Evolutionary conservation across 1,140 invertebrate species (phyloP).

Genomic region (Heliconius congener): DNA sequence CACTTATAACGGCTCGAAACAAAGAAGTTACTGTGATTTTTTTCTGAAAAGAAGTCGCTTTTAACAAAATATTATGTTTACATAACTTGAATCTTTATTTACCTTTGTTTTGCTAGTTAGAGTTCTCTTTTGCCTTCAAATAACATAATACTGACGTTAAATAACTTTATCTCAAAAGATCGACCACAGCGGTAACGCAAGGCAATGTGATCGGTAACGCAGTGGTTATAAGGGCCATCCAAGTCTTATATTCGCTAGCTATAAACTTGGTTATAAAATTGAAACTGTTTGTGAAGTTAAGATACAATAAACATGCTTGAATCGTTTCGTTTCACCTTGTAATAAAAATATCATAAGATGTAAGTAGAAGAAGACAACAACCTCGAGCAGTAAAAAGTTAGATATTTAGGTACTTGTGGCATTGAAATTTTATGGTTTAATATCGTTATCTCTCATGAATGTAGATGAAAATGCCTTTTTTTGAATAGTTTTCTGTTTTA

Average conservation of each 20-base stretch:
- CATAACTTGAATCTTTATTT: constrained; percentile 37
- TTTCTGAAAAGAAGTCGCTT: constrained; percentile 31
- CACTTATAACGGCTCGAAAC: constrained; percentile 20
- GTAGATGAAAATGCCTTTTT: constrained; percentile 25
- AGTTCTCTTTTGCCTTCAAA: constrained; percentile 24
- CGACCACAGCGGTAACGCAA: background rate
- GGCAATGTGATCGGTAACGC: background rate
- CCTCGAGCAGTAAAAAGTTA: constrained; percentile 46
- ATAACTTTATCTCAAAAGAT: constrained; percentile 22
- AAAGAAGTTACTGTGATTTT: constrained; percentile 31
- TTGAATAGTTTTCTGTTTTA: constrained; percentile 20
- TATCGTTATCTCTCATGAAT: constrained; percentile 41
- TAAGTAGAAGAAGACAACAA: constrained; percentile 57
- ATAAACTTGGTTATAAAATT: constrained; percentile 45
- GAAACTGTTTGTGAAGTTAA: constrained; percentile 53
- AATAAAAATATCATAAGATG: constrained; percentile 63
- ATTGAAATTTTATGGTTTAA: constrained; percentile 53
- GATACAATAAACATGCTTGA: constrained; percentile 55
- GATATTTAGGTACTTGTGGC: constrained; percentile 46
- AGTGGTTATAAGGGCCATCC: background rate
- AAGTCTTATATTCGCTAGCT: background rate
- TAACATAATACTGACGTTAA: constrained; percentile 31
- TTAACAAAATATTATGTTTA: constrained; percentile 37
- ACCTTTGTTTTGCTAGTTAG: constrained; percentile 38
- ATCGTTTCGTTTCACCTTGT: constrained; percentile 56